Evolutionary conservation across 2,888 invertebrate genomes (phyloP).

Genomic region (Campopleginae sp.): DNA sequence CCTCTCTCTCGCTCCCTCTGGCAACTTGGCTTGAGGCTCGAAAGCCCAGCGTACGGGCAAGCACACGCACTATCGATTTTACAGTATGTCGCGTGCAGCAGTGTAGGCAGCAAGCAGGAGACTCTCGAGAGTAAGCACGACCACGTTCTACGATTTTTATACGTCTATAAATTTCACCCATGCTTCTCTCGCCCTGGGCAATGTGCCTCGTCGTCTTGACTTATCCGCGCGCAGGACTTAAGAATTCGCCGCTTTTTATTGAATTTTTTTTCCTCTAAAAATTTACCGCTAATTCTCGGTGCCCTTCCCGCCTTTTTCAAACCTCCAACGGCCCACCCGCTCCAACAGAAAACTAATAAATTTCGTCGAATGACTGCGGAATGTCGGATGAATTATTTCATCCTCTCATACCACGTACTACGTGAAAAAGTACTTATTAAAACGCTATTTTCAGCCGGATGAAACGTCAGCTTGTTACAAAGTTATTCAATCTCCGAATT

Average conservation of each 20-base stretch:
- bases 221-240: constrained; percentile 60
- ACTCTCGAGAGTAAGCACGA: constrained; percentile 54
- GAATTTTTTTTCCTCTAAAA: constrained; percentile 58
- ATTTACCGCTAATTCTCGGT: constrained; percentile 51
- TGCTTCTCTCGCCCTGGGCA: constrained; percentile 47
- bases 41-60: constrained; percentile 50
- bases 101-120: constrained; percentile 33
- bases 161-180: constrained; percentile 67
- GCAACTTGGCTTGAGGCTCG: constrained; percentile 60
- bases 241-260: constrained; percentile 61
- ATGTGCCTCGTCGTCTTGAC: constrained; percentile 47
- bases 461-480: not conserved
- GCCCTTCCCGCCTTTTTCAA: constrained; percentile 11
- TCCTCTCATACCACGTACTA: constrained; percentile 24
- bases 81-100: constrained; percentile 68
- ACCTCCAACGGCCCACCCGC: not conserved
- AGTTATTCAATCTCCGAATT: not conserved
- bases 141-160: constrained; percentile 65
- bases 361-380: constrained; percentile 47
- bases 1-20: constrained; percentile 62
- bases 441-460: not conserved
- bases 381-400: constrained; percentile 40
- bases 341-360: constrained; percentile 48
- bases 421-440: constrained; percentile 12
- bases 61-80: constrained; percentile 69